These are phyloP conservation scores for Mico argentatus DNA, from an alignment of 2,797 vertebrate genomes.

Conservation along the genomic window DNA sequence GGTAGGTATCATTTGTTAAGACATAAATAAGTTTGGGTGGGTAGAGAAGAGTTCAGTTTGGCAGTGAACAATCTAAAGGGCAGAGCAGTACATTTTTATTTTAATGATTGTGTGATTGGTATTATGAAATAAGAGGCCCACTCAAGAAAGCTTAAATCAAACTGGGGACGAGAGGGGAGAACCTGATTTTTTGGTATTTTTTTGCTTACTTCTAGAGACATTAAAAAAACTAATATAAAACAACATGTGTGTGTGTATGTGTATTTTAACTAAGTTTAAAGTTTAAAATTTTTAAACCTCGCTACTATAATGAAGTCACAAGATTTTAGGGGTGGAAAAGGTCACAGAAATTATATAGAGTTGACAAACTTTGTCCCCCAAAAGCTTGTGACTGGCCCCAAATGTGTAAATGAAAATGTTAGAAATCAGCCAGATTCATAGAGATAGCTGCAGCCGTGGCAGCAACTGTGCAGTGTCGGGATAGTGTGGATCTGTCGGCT, in stretches of 20 bases:
- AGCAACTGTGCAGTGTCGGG: neutral
- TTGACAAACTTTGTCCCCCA: neutral
- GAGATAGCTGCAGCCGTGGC: neutral
- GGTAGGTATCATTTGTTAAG: neutral
- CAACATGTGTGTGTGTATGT: no score
- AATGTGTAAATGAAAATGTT: neutral
- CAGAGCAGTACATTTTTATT: neutral
- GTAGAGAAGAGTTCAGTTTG: neutral
- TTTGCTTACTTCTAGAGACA: neutral
- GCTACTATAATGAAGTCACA: neutral
- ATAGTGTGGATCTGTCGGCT: neutral
- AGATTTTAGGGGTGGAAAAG: neutral
- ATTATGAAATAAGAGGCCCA: neutral
- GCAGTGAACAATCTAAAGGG: neutral
- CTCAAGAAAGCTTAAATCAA: neutral
- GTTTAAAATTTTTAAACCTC: neutral
- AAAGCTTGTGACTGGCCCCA: neutral
- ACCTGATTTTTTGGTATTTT: neutral
- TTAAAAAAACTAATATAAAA: neutral
- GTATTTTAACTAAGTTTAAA: neutral
- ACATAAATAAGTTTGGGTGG: neutral
- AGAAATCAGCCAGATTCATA: neutral
- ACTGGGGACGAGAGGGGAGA: neutral
- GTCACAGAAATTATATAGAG: neutral
- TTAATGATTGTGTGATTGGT: neutral